Conservation (phyloP, 2,888 invertebrate species). For the Leptinotarsa peninsularis region DNA sequence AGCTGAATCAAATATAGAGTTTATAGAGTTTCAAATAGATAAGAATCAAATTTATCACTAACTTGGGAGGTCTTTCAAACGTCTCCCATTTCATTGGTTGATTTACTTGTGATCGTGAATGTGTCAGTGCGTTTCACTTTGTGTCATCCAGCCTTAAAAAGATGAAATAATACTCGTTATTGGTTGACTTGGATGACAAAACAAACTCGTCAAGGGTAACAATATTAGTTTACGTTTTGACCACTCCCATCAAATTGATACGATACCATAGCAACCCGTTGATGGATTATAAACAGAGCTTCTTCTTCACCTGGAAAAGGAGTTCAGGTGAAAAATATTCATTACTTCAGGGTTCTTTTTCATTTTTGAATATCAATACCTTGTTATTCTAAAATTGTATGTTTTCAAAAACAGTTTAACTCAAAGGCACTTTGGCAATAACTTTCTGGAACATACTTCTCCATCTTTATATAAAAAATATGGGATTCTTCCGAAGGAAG, state of each 20-base stretch:
- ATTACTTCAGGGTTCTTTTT: too few relatives aligned
- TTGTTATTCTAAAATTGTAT: too few relatives aligned
- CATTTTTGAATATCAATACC: too few relatives aligned
- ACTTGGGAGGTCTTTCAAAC: background rate
- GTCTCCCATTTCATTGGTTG: background rate
- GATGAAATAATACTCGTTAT: background rate
- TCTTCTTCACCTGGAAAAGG: background rate
- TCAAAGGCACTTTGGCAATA: too few relatives aligned
- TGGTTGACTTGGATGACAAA: conserved; percentile 7
- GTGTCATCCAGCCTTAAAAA: background rate
- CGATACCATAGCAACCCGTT: conserved; percentile 19
- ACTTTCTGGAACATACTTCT: too few relatives aligned
- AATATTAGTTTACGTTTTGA: conserved; percentile 18
- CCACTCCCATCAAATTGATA: conserved; percentile 16
- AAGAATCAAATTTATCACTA: background rate
- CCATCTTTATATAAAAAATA: too few relatives aligned
- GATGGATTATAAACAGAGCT: conserved; percentile 11
- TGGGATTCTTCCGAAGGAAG: too few relatives aligned
- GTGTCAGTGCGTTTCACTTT: background rate
- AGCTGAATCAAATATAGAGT: too few relatives aligned
- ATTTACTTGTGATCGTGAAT: background rate
- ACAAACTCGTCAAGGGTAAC: conserved; percentile 13
- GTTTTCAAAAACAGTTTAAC: too few relatives aligned
- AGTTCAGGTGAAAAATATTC: too few relatives aligned
- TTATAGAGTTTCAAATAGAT: too few relatives aligned